Evolutionary conservation across 2,888 invertebrate species (phyloP), one percentile per base, ranked within the genome.

Genomic region (Andricus quercusramuli): DNA sequence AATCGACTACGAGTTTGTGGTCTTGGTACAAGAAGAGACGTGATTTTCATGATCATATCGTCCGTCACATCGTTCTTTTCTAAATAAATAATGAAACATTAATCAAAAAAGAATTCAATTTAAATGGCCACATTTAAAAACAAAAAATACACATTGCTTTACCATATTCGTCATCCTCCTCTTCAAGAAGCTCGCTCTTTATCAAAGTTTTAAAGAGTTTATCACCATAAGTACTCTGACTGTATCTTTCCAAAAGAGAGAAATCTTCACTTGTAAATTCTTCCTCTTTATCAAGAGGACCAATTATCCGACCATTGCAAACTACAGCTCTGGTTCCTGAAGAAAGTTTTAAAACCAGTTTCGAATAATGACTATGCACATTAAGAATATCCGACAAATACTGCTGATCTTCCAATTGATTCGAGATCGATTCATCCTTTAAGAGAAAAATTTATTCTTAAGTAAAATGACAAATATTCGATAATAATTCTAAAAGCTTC

Each of bases 261-360:
- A 98, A 98, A 93, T 99, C 99, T 78, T 99, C 98, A 51, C 95
- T 93, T 5, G 96, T 95, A 91, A 99, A 98, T 32, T 93, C 93
- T 91, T 99, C 99, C 32, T 94, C 93, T 0, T 94, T 93, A 2
- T 94, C 93, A 11, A 99, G 93, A 0, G 99, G 98, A 0, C 99
- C 99, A 80, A 98, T 94, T 51, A 99, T 94, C 83, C 97, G 95
- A 17, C 99, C 98, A 93, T 99, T 99, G 80, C 97, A 96, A 22
- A 99, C 94, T 5, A 99, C 93, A 0, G 96, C 96, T 82, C 96
- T 94, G 77, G 95, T 94, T 5, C 96, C 95, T 20, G 94, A 94
- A 29, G 94, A 93, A 83, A 99, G 93, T 51, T 95, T 95, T 37
- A 98, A 92, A 13, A 97, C 96, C 78, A 96, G 95, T 85, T 95